phyloP scores from a whole-genome alignment of 2,888 invertebrate species.

The Patella ulyssiponensis region DNA sequence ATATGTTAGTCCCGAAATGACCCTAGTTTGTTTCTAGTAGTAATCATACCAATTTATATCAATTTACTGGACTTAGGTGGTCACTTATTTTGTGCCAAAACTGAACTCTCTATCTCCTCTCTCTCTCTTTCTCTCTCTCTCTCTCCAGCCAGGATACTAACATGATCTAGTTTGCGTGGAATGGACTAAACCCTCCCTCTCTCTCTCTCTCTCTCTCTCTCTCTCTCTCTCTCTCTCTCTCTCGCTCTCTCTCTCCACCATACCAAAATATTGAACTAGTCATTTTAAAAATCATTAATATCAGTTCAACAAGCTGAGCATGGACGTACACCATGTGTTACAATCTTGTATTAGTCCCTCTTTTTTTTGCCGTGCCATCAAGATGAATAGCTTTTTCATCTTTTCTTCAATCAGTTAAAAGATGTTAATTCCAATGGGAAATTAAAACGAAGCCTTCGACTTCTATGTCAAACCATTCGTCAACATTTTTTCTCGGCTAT shows the following conservation, averaged over 20 bases:
- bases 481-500: too few relatives aligned
- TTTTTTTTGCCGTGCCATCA: too few relatives aligned
- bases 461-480: too few relatives aligned
- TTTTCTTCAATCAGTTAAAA: too few relatives aligned
- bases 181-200: neutral
- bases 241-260: slow-evolving; percentile 4
- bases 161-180: too few relatives aligned
- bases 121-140: slow-evolving; percentile 23
- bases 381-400: too few relatives aligned
- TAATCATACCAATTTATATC: neutral
- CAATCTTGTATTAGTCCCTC: too few relatives aligned
- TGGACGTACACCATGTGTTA: too few relatives aligned
- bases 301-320: too few relatives aligned
- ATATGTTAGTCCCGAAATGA: neutral
- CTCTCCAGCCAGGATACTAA: neutral
- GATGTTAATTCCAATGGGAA: too few relatives aligned
- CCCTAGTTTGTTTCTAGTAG: neutral
- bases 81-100: neutral
- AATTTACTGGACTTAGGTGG: neutral
- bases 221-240: slow-evolving; percentile 13
- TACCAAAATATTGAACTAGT: neutral
- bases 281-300: too few relatives aligned
- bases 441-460: too few relatives aligned
- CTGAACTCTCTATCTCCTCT: slow-evolving; percentile 2
- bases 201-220: neutral